A percentile compares a stretch with the other conserved stretches of the same genome.
phyloP scores from a whole-genome alignment of 1,140 invertebrate species.

The Luehdorfia chinensis region DNA sequence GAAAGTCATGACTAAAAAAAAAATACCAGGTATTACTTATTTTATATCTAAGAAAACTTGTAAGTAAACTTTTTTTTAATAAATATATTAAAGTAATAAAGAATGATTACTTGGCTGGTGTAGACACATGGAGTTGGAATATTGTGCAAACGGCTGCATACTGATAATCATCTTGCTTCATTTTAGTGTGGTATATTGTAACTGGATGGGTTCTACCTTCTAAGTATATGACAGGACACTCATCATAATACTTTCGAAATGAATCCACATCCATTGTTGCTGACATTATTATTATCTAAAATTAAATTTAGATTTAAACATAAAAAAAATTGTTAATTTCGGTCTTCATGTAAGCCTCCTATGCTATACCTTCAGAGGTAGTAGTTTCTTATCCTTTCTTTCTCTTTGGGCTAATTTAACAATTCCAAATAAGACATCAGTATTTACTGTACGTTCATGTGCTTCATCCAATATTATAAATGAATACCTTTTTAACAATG shows the following conservation, averaged over 20 bases:
- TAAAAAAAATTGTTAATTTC: constrained; percentile 17
- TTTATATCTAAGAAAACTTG: not conserved
- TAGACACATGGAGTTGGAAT: constrained; percentile 93
- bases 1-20: constrained; percentile 87
- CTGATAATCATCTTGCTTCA: constrained; percentile 91
- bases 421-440: constrained; percentile 95
- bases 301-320: constrained; percentile 18
- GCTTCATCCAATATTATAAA: constrained; percentile 96
- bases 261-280: constrained; percentile 97
- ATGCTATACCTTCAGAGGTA: constrained; percentile 80
- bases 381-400: constrained; percentile 79
- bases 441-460: constrained; percentile 95
- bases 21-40: constrained; percentile 20
- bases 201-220: constrained; percentile 94
- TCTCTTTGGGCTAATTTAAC: constrained; percentile 89
- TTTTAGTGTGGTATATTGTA: constrained; percentile 86
- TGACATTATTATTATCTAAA: constrained; percentile 91
- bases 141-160: constrained; percentile 89
- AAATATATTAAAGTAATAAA: constrained; percentile 13
- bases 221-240: constrained; percentile 91
- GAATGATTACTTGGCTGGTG: constrained; percentile 85
- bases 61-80: not conserved
- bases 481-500: constrained; percentile 85
- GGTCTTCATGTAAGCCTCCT: not conserved
- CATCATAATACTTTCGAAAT: constrained; percentile 94